A percentile compares a stretch with the other conserved stretches of the same genome.
These are phyloP conservation scores for Toxostoma redivivum DNA, from an alignment of 2,113 vertebrate genomes.

Conservation along the genomic window DNA sequence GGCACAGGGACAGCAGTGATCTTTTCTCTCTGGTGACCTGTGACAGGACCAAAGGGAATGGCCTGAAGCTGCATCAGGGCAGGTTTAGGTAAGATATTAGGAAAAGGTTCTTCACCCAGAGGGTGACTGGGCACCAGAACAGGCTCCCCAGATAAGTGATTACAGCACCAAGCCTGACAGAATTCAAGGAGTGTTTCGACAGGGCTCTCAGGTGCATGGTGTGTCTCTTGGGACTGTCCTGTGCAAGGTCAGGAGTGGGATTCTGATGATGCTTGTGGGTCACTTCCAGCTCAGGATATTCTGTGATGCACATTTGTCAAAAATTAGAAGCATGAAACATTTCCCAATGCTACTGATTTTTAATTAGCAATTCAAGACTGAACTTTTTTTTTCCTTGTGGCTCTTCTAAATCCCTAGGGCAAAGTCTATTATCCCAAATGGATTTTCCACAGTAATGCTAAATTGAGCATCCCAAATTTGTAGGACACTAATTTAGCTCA, in stretches of 20 bases:
- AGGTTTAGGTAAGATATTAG: not conserved
- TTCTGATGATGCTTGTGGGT: not conserved
- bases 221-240: not conserved
- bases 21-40: not conserved
- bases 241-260: not conserved
- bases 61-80: not conserved
- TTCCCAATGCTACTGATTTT: not conserved
- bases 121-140: no score
- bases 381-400: not conserved
- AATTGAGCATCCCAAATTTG: conserved; percentile 46
- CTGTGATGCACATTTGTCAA: not conserved
- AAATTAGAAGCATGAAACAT: not conserved
- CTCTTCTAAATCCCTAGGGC: conserved; percentile 14
- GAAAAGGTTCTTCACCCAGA: not conserved
- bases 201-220: not conserved
- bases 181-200: not conserved
- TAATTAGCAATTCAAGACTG: conserved; percentile 19
- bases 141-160: not conserved
- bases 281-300: not conserved
- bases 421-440: conserved; percentile 51
- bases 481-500: conserved; percentile 39
- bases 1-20: not conserved
- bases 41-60: not conserved
- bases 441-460: conserved; percentile 58
- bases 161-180: not conserved